Evolutionary conservation across 2,888 invertebrate species (phyloP).

Genomic region (Drosophila niveifrons): DNA sequence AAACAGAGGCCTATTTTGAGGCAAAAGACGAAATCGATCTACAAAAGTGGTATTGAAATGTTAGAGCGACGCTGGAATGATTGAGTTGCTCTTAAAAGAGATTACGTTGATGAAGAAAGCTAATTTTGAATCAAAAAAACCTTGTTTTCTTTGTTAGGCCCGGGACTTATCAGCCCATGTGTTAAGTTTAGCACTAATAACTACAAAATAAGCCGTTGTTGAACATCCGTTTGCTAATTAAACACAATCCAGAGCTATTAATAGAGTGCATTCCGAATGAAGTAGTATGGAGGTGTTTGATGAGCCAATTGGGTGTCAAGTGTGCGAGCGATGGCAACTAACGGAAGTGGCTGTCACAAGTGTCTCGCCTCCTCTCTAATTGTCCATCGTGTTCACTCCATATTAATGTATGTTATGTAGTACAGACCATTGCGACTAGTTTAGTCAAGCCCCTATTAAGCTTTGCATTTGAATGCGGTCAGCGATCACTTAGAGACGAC

Average conservation of each 20-base stretch:
- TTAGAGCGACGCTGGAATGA: no score
- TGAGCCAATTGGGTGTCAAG: slow-evolving; percentile 47
- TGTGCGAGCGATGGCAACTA: slow-evolving; percentile 24
- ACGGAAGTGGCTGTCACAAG: slow-evolving; percentile 46
- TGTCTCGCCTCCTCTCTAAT: slow-evolving; percentile 2
- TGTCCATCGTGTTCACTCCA: slow-evolving; percentile 5
- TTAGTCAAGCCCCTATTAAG: slow-evolving; percentile 44
- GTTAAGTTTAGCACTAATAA: neutral
- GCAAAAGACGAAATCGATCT: no score
- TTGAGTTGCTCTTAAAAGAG: no score
- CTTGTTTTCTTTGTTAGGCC: no score
- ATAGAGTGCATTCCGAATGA: neutral
- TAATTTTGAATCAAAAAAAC: no score
- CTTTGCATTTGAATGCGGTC: slow-evolving; percentile 55
- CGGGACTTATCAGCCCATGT: no score
- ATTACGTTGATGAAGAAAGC: no score
- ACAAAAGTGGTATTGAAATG: no score
- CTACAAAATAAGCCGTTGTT: neutral
- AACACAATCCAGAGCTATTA: neutral
- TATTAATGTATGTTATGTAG: neutral
- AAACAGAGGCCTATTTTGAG: no score
- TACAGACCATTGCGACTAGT: slow-evolving; percentile 10
- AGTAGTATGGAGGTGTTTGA: slow-evolving; percentile 18
- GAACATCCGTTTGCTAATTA: neutral
- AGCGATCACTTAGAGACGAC: slow-evolving; percentile 40